Evolutionary conservation across 2,888 invertebrate genomes (phyloP).

Genomic region (Trypoxylon attenuatum): DNA sequence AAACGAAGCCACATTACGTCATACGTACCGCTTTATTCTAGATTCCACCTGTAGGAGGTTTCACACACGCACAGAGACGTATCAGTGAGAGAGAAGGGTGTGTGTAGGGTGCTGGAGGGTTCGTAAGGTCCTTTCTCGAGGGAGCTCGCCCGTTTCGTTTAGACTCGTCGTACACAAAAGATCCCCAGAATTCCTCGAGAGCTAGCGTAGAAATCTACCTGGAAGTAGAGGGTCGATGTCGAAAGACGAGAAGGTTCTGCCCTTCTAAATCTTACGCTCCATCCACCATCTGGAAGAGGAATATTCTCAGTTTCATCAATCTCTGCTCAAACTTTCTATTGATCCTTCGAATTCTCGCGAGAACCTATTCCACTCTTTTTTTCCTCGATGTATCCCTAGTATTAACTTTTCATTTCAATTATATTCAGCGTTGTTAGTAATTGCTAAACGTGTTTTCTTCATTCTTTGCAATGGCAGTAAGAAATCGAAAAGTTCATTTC

Average conservation of each 20-base stretch:
- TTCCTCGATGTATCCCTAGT: no score
- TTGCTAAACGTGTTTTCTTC: no score
- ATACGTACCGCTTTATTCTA: no score
- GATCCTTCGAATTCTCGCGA: not conserved
- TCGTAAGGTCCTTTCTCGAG: not conserved
- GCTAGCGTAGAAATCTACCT: constrained; percentile 24
- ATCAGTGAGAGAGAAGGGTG: not conserved
- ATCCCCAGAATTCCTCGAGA: constrained; percentile 36
- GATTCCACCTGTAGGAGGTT: not conserved
- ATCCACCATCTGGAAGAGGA: not conserved
- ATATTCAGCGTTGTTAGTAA: no score
- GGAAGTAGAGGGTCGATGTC: not conserved
- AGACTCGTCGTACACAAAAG: constrained; percentile 22
- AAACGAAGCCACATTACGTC: no score
- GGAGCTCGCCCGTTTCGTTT: not conserved
- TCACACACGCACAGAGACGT: not conserved
- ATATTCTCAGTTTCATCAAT: constrained; percentile 2
- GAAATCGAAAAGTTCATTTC: no score
- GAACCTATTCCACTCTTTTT: no score
- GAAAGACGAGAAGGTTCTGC: not conserved
- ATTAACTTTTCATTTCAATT: no score
- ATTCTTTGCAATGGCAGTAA: no score
- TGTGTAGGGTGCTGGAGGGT: not conserved
- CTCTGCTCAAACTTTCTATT: not conserved
- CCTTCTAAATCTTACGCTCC: not conserved